Conservation (phyloP, 2,113 vertebrate genomes). For the Noctilio leporinus region DNA sequence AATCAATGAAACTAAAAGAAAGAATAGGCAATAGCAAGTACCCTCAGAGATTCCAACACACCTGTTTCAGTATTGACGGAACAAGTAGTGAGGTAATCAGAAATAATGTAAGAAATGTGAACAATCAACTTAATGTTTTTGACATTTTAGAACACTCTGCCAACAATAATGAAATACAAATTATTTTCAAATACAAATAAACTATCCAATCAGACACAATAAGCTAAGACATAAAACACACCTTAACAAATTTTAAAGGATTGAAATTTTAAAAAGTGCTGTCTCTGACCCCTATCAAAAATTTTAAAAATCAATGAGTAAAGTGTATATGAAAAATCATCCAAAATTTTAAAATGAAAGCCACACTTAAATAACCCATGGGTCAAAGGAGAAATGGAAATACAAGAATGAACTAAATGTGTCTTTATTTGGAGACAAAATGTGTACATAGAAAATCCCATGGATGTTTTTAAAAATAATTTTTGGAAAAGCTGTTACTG, state of each 20-base stretch:
- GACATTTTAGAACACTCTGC: not conserved
- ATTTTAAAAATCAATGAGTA: not conserved
- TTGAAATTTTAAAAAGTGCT: not conserved
- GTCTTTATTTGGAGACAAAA: not conserved
- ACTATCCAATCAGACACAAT: not conserved
- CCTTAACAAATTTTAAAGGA: not conserved
- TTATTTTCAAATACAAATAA: not conserved
- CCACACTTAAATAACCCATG: not conserved
- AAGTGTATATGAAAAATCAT: not conserved
- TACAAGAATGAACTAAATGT: not conserved
- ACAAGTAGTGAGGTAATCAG: not conserved
- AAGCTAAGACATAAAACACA: not conserved
- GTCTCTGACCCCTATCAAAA: not conserved
- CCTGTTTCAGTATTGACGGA: not conserved
- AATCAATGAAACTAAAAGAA: not conserved
- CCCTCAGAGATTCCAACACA: not conserved
- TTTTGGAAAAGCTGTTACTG: not conserved
- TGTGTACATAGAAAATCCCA: not conserved
- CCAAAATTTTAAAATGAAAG: not conserved
- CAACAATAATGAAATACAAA: not conserved
- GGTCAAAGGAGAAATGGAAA: not conserved
- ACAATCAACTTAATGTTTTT: not conserved
- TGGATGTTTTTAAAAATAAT: not conserved
- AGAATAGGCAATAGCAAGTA: not conserved
- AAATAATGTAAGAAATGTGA: not conserved